Base-by-base conservation (phyloP, 2,797 vertebrate genomes). In the Rhinogobio ventralis region DNA sequence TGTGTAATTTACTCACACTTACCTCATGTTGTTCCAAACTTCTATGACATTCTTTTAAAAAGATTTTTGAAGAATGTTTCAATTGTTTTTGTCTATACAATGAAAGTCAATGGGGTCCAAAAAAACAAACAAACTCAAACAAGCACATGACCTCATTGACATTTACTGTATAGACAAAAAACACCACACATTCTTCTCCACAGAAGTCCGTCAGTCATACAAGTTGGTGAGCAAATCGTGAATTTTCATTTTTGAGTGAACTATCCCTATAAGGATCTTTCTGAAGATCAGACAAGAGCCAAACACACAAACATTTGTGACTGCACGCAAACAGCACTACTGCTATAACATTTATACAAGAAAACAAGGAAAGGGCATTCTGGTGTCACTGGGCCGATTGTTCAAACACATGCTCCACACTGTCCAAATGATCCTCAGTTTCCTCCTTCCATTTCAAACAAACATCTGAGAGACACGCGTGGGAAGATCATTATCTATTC, bases 391-490 rank as follows among this genome's bases (percentile, higher is more conserved):
- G 49, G 8, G n/a, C 36, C 46, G 49, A 77, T 33, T 30, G 82
- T 68, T 83, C 33, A 68, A 83, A 68, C 33, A 77, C 51, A 84
- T 60, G 51, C 36, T 84, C 46, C n/a, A 28, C 23, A 33, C 30
- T 30, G 33, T 67, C 49, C 49, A 69, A 69, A 45, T 20, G 17
- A 64, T 75, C 36, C 71, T n/a, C 7, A 46, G 42, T 75, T 64
- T 67, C 69, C 11, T 55, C 36, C n/a, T 45, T 17, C 20, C 39
- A 57, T 19, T 76, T 83, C 33, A 30, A 78, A 79, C 55, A 79
- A 85, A 85, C 68, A 79, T 53, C 67, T 66, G 55, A 51, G n/a
- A 79, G 20, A 73, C 42, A 28, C 7, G 45, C n/a, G n/a, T 81
- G 42, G 72, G 79, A 79, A 68, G 36, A 71, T 46, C 49, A 57